Evolutionary conservation across 1,140 invertebrate genomes (phyloP), one percentile per base, ranked within the genome.

Genomic region (Zelostemma sp.): DNA sequence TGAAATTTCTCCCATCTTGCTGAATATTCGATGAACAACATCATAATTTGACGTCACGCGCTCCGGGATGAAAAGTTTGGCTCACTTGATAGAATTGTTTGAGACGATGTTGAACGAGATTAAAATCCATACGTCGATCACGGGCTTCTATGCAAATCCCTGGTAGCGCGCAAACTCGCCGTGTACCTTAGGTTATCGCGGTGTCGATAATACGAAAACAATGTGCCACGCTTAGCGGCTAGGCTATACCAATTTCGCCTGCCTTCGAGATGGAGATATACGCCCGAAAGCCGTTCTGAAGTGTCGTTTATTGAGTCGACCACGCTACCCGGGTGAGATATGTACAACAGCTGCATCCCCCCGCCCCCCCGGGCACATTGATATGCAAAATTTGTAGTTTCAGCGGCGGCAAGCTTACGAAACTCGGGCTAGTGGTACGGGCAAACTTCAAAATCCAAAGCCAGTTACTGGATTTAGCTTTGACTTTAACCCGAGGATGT

Each of bases 351-450:
- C 60, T 55, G 51, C 41, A 49, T 63, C 25, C 51, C 50, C 59
- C 21, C 33, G 19, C 54, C 49, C 21, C 54, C 60, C 28, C 35
- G 48, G 48, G 48, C 38, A 54, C 60, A 63, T 63, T 63, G 60
- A 63, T 63, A 63, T 63, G 60, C 60, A 63, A 63, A 63, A 63
- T 63, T 55, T 63, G 60, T 63, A 49, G 60, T 63, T 41, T 50
- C 51, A 38, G 11, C 25, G 33, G 33, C 33, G 14, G 33, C 49
- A 50, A 60, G 57, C 57, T 60, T 60, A 51, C 19, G 47, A 43
- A 46, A 35, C 41, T 50, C 41, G 15, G 19, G 40, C 15, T 9
- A 35, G 6, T n/a, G n/a, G 18, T 14, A 41, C 49, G 40, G 25
- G 49, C 46, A 61, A 62, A 62, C 59, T 62, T 62, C 49, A 62